Percentiles rank a stretch among this genome's conserved stretches.
These are phyloP conservation scores for Arothron firmamentum DNA, from an alignment of 2,113 vertebrate species.

Conservation along the genomic window DNA sequence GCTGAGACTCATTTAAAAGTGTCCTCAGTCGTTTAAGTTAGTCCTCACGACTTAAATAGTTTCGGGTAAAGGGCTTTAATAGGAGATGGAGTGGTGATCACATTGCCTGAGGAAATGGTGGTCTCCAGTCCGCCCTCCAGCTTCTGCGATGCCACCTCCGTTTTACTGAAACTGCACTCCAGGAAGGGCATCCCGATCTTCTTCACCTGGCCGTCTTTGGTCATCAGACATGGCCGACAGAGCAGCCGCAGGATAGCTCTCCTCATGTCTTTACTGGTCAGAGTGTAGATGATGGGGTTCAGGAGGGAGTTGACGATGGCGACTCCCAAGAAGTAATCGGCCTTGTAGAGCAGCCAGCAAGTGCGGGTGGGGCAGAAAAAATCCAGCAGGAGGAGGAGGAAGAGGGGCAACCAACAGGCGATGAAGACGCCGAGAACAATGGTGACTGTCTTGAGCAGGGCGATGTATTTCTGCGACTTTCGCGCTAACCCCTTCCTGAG, in stretches of 20 bases:
- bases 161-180: conserved; percentile 81
- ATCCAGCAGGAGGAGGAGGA: conserved; percentile 83
- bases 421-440: conserved; percentile 86
- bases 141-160: conserved; percentile 73
- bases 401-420: conserved; percentile 86
- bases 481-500: conserved; percentile 56
- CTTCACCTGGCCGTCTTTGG: conserved; percentile 63
- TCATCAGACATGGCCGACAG: conserved; percentile 74
- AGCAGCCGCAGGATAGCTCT: conserved; percentile 79
- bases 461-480: conserved; percentile 78
- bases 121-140: conserved; percentile 72
- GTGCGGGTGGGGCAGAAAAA: conserved; percentile 72
- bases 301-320: conserved; percentile 89
- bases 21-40: conserved; percentile 12
- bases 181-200: conserved; percentile 75
- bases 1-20: conserved; percentile 24
- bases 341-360: conserved; percentile 79
- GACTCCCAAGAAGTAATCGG: conserved; percentile 84
- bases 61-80: conserved; percentile 71
- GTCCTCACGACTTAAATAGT: conserved; percentile 60
- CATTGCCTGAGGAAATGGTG: conserved; percentile 76
- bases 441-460: conserved; percentile 83
- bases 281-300: conserved; percentile 90
- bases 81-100: conserved; percentile 61
- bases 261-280: conserved; percentile 86